Base-by-base conservation (phyloP, 2,797 vertebrate species). In the Enteromius fasciolatus region DNA sequence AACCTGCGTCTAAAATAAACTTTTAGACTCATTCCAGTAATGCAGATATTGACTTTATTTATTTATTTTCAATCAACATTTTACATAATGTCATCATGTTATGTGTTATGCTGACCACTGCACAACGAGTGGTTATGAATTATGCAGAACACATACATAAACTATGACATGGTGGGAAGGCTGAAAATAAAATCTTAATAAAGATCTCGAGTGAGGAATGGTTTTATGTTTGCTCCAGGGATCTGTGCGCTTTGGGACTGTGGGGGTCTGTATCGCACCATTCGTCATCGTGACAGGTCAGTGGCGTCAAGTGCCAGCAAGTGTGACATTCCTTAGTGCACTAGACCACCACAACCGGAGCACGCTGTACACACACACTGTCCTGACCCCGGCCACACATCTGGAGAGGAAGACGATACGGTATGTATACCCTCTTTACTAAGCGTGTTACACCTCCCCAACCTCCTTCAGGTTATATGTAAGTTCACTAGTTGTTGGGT, bases 251-350 rank as follows among this genome's bases (percentile, higher is more conserved):
- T 74, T 61, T 48, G 61, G 33, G 54, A 50, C 48, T 11, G 5
- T 86, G 86, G 90, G 91, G 74, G 81, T 84, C 78, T 86, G 46
- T 87, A 59, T 87, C 80, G 76, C 88, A 76, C 91, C 87, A 94
- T 95, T 90, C 86, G 90, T 95, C 93, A 94, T 85, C 84, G 66
- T 94, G 94, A 94, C 94, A 94, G 92, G 84, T 82, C 83, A 48
- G 87, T 90, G 91, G 93, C 93, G 88, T 95, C 93, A 92, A 93
- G 88, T 91, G 89, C 90, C 89, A 88, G 73, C 64, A 90, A 88
- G 91, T 92, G 92, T 89, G 90, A 94, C 92, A 93, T 91, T 91
- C 90, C 92, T 82, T 67, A 76, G 52, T 57, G 31, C 39, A 41
- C 46, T 59, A 66, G 70, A 76, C 80, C 82, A 85, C 78, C 69